Base-by-base conservation (phyloP, 2,113 vertebrate species). In the Fregetta grallaria region DNA sequence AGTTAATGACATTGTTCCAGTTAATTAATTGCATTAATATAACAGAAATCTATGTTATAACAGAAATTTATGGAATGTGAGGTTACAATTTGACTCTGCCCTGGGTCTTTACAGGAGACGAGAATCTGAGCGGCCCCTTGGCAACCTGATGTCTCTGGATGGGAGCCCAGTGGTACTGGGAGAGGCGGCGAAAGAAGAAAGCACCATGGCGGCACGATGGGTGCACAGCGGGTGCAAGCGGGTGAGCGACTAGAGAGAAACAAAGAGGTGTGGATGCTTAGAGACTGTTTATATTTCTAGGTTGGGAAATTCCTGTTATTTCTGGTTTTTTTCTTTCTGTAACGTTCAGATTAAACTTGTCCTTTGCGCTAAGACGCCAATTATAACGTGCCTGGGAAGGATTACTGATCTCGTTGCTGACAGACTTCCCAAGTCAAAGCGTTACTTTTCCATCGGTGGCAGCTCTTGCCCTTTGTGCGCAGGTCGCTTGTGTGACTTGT, bases 121-220 rank as follows among this genome's bases (percentile, higher is more conserved):
- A 45, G 32, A 27, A 16, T 53, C 36, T 5, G 40, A 70, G 25
- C 1, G 13, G 62, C 42, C 15, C 1, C 58, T 65, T 25, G 2
- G 17, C 30, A 21, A 13, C 3, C 15, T 26, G 25, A 4, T 3
- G 17, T 14, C n/a, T 66, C n/a, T 7, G 11, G 42, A 30, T 3
- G 49, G 50, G 16, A 19, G 13, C 21, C 11, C 23, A 6, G 8
- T 0, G 1, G 5, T 21, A 2, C 2, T 38, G 66, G 32, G 25
- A 38, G n/a, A 38, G 20, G 6, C 11, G 36, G 42, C 1, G 17
- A 22, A 29, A 72, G 27, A 30, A 3, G 13, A 16, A 73, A 32
- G 16, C 20, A 9, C 22, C 5, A 3, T 0, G 7, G 14, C 7
- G 4, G 29, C 4, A 2, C 52, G n/a, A 0, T 16, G 44, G 44